Base-by-base conservation (phyloP, 2,888 invertebrate species). In the Ophion obscuratus region DNA sequence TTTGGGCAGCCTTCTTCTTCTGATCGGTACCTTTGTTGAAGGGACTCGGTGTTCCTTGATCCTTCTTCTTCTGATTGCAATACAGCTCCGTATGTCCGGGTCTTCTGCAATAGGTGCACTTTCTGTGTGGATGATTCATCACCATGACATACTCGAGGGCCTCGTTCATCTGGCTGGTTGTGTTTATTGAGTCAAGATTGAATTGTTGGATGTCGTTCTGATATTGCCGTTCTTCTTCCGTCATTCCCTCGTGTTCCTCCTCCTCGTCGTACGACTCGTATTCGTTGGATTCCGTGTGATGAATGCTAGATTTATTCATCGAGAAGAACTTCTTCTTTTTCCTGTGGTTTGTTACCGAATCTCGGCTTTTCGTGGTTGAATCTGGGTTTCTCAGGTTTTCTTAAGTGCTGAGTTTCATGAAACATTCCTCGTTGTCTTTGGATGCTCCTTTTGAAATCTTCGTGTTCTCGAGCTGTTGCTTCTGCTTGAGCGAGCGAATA, bases 401-500 rank as follows among this genome's bases (percentile, higher is more conserved):
- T 44, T 67, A 59, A 74, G 24, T 67, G 7, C 4, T 75, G 74
- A 6, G 31, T 40, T n/a, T 83, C 83, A 59, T 78, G 24, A 73
- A 83, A 83, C 83, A 79, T 73, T 36, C 66, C 78, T 66, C 78
- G 83, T 78, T 78, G 73, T 83, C 24, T 78, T 59, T 78, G 83
- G 5, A 83, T 83, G 59, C 78, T 83, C 73, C 78, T 73, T 66
- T 83, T 78, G 78, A 83, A 83, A 47, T 83, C 83, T 31, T 78
- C 78, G 66, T 78, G 73, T 78, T 83, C 66, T 2, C 47, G 78
- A 20, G 83, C 78, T 9, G 77, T 83, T 17, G 73, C 40, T 78
- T 83, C 77, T 71, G 82, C 82, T 76, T 77, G 59, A 44, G 77
- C 77, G 70, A 82, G 71, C 1, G 73, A 82, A 36, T 82, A 82